Conservation (phyloP, 2,797 vertebrate species). For the Labeo calbasu region DNA sequence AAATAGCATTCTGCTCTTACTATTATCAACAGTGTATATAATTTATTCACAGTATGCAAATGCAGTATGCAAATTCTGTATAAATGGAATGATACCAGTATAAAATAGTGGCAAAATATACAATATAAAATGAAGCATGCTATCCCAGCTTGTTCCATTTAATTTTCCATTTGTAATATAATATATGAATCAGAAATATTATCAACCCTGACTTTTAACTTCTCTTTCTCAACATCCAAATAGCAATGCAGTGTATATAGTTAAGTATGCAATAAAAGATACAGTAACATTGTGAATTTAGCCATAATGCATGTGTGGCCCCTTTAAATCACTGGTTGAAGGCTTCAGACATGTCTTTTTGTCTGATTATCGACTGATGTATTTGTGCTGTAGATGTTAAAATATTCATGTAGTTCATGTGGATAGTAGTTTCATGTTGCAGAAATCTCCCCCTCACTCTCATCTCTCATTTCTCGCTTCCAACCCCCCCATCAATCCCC, state of each 20-base stretch:
- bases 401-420: conserved; percentile 58
- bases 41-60: neutral
- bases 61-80: neutral
- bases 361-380: conserved; percentile 48
- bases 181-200: neutral
- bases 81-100: neutral
- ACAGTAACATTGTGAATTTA: too few relatives aligned
- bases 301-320: neutral
- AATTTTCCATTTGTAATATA: neutral
- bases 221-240: neutral
- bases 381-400: conserved; percentile 49
- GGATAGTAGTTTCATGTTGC: conserved; percentile 49
- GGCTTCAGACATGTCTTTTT: neutral
- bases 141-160: neutral
- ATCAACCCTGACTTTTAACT: neutral
- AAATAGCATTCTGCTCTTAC: neutral
- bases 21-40: neutral
- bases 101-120: neutral
- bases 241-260: neutral
- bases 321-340: neutral
- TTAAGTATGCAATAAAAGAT: neutral
- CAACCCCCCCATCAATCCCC: neutral
- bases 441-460: conserved; percentile 2
- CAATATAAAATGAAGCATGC: neutral
- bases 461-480: conserved; percentile 26